These are phyloP conservation scores for Nycteola revayana DNA, from an alignment of 2,888 invertebrate species.

Conservation along the genomic window DNA sequence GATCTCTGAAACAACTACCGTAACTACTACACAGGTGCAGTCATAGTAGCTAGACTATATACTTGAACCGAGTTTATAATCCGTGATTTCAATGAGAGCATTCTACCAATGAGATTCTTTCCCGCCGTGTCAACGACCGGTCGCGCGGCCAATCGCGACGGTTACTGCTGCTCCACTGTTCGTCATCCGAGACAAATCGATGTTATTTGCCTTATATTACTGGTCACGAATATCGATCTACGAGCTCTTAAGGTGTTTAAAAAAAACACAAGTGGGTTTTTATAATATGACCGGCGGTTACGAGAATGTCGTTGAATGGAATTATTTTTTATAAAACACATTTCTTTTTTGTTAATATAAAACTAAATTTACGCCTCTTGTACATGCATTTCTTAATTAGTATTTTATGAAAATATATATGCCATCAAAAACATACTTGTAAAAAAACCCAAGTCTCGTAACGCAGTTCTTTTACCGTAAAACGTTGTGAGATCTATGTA, in stretches of 20 bases:
- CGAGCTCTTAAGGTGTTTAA: constrained; percentile 17
- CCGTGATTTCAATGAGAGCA: constrained; percentile 23
- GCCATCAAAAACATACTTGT: too few relatives aligned
- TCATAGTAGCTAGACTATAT: too few relatives aligned
- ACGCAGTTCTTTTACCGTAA: too few relatives aligned
- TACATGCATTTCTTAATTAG: not conserved
- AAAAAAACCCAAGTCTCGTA: too few relatives aligned
- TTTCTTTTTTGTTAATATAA: not conserved
- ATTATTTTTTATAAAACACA: not conserved
- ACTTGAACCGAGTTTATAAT: constrained; percentile 14
- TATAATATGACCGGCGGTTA: too few relatives aligned
- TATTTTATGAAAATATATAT: too few relatives aligned
- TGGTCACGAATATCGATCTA: constrained; percentile 49
- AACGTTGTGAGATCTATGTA: too few relatives aligned
- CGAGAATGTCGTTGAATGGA: constrained; percentile 1
- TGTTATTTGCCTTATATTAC: constrained; percentile 50
- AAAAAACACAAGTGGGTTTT: constrained; percentile 12
- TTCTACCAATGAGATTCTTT: constrained; percentile 32
- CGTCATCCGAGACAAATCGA: constrained; percentile 69
- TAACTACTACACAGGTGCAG: too few relatives aligned
- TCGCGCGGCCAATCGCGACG: constrained; percentile 53
- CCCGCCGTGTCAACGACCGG: constrained; percentile 63
- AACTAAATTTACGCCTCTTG: not conserved
- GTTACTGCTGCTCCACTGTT: constrained; percentile 42
- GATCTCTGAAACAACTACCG: too few relatives aligned